Conservation (phyloP, 30 jellyfish, hydroid and myxozoan species). For the Catostylus mosaicus region DNA sequence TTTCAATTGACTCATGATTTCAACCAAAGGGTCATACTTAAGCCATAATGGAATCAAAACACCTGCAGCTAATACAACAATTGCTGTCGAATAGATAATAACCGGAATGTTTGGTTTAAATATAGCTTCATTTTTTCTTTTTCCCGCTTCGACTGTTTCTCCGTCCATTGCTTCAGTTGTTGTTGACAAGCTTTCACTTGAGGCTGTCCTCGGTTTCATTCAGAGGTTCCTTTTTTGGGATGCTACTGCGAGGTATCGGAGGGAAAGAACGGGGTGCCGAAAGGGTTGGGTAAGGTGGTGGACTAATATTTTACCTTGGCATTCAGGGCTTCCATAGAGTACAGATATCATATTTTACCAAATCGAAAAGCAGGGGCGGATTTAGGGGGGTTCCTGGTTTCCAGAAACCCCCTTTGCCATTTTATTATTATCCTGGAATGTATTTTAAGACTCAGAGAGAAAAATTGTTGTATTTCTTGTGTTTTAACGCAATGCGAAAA, state of each 20-base stretch:
- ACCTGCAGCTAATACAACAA: slow-evolving; percentile 54
- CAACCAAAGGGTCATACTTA: slow-evolving; percentile 57
- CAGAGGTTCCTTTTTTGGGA: too few relatives aligned
- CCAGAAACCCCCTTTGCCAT: too few relatives aligned
- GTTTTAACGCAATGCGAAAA: too few relatives aligned
- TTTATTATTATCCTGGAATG: too few relatives aligned
- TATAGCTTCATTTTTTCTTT: neutral
- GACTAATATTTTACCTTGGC: neutral
- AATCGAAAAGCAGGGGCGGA: too few relatives aligned
- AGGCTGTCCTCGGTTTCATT: neutral
- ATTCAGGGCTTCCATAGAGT: too few relatives aligned
- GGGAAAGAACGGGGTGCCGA: too few relatives aligned
- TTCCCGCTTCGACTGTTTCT: slow-evolving; percentile 12
- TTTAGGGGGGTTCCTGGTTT: too few relatives aligned
- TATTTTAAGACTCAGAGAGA: too few relatives aligned
- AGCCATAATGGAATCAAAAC: slow-evolving; percentile 67
- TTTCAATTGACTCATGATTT: neutral
- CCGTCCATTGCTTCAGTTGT: neutral
- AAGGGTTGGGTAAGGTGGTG: neutral
- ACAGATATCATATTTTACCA: too few relatives aligned
- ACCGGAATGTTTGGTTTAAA: slow-evolving; percentile 29
- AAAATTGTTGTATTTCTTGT: too few relatives aligned
- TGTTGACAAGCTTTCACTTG: neutral
- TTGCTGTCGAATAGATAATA: slow-evolving; percentile 28
- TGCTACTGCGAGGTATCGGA: too few relatives aligned